These are phyloP conservation scores for Cryptocephalus moraei DNA, from an alignment of 2,888 invertebrate species.

Conservation along the genomic window DNA sequence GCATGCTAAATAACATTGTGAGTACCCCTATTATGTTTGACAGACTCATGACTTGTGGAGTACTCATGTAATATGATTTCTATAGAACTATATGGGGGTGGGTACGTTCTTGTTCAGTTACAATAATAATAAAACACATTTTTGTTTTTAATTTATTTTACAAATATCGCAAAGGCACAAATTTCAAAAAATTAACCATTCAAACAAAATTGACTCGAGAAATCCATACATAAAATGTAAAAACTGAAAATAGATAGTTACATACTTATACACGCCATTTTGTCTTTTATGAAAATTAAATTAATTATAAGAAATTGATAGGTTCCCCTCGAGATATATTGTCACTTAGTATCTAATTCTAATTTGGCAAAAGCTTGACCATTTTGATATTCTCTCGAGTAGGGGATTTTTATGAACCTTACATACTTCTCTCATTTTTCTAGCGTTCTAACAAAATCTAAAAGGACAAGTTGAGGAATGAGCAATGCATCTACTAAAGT, in stretches of 20 bases:
- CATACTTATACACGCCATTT: constrained; percentile 4
- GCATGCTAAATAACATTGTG: too few species aligned
- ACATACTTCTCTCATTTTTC: not conserved
- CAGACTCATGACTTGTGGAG: too few species aligned
- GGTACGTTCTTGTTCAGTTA: too few species aligned
- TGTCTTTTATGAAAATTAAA: constrained; percentile 6
- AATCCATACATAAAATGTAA: constrained; percentile 10
- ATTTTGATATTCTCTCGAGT: constrained; percentile 8
- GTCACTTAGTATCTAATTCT: constrained; percentile 4
- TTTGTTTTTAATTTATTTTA: constrained; percentile 26
- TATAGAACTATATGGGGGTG: too few species aligned
- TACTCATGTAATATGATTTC: too few species aligned
- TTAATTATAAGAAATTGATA: not conserved
- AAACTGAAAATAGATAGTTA: constrained; percentile 4
- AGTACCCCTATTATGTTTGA: too few species aligned
- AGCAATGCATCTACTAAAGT: too few species aligned
- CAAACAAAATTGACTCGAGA: constrained; percentile 23
- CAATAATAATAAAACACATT: too few species aligned
- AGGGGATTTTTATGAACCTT: constrained; percentile 4
- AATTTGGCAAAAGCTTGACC: constrained; percentile 4
- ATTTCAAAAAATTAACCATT: constrained; percentile 33
- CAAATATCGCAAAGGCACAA: constrained; percentile 35
- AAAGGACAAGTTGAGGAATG: not conserved
- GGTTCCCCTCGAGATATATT: not conserved
- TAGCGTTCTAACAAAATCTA: not conserved